A percentile compares a stretch with the other conserved stretches of the same genome.
Evolutionary conservation across 2,113 vertebrate species (phyloP).

Genomic region (Alligator mississippiensis): DNA sequence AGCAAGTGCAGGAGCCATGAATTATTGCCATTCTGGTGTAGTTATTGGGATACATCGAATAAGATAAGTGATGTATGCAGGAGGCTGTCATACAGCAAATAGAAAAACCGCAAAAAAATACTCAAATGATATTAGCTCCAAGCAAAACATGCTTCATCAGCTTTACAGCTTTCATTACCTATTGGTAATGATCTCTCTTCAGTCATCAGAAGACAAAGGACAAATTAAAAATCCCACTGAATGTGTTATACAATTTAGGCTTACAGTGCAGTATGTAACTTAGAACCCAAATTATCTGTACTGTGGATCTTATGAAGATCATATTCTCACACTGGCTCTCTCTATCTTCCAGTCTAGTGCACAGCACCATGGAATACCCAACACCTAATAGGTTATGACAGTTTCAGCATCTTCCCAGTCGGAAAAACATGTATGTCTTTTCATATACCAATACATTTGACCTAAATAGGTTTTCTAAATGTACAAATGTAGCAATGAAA

Average conservation of each 20-base stretch:
- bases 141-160: slow-evolving; percentile 9
- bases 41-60: background rate
- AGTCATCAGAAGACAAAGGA: background rate
- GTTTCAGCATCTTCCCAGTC: background rate
- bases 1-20: background rate
- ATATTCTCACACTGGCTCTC: background rate
- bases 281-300: slow-evolving; percentile 4
- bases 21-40: background rate
- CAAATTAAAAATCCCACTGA: background rate
- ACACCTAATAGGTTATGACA: background rate
- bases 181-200: background rate
- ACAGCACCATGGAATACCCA: background rate
- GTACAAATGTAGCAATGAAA: background rate
- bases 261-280: background rate
- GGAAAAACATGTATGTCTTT: background rate
- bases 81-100: background rate
- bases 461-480: background rate
- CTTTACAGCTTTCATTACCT: background rate
- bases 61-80: background rate
- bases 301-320: background rate
- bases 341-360: background rate
- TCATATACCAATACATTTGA: background rate
- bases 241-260: background rate
- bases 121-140: background rate
- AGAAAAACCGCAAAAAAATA: background rate